phyloP scores from a whole-genome alignment of 53 echinoderm and acorn worm genomes.

The Luidia sarsii region DNA sequence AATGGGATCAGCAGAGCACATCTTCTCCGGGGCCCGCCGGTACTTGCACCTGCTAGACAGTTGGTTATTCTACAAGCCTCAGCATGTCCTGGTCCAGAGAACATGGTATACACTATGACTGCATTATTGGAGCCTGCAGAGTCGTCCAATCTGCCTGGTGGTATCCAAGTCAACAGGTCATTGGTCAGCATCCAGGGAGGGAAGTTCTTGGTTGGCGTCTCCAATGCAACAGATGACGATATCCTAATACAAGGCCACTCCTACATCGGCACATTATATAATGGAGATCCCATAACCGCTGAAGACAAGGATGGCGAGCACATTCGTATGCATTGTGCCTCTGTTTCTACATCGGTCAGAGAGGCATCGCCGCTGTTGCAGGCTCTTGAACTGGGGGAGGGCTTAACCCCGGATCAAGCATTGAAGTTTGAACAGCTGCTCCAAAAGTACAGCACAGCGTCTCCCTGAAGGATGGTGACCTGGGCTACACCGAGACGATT shows the following conservation, averaged over 20 bases:
- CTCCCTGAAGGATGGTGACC: neutral
- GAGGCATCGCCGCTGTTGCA: neutral
- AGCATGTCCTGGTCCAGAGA: slow-evolving; percentile 3
- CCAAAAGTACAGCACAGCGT: neutral
- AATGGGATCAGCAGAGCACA: slow-evolving; percentile 1
- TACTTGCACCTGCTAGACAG: no score
- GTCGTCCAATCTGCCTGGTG: slow-evolving; percentile 5
- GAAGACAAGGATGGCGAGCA: neutral
- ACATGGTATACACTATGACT: neutral
- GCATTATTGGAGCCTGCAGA: slow-evolving; percentile 16
- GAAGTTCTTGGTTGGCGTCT: neutral
- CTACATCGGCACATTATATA: neutral
- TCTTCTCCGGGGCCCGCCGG: slow-evolving; percentile 5
- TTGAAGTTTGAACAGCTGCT: slow-evolving; percentile 11
- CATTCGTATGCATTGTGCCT: neutral
- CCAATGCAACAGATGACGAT: neutral
- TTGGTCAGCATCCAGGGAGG: slow-evolving; percentile 3
- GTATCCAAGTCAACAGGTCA: slow-evolving; percentile 17
- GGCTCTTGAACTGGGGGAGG: neutral
- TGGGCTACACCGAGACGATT: no score
- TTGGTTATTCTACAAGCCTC: neutral
- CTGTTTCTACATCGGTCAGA: neutral
- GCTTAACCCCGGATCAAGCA: neutral
- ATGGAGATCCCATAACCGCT: neutral
- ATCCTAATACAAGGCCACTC: neutral